phyloP scores from a whole-genome alignment of 1,140 invertebrate genomes.

The Saccostrea echinata region DNA sequence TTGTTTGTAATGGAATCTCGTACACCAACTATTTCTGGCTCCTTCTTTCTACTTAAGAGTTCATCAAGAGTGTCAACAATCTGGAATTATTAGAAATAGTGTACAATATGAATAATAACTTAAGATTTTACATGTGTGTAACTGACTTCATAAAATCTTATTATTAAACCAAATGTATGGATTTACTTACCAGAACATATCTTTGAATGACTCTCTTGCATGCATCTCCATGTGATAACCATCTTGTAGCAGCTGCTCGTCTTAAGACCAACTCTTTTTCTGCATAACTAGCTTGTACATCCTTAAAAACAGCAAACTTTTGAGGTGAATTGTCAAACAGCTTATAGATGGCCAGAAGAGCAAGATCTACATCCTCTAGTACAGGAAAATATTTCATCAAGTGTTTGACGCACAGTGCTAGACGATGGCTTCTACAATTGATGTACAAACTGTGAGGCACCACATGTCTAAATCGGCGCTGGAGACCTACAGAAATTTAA shows the following conservation, averaged over 20 bases:
- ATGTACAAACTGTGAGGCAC: slow-evolving; percentile 39
- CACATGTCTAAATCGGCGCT: slow-evolving; percentile 3
- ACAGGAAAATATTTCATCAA: slow-evolving; percentile 47
- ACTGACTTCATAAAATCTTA: too few species aligned
- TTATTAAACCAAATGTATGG: too few species aligned
- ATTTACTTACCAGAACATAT: background rate
- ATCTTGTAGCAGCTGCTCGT: slow-evolving; percentile 39
- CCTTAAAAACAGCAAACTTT: slow-evolving; percentile 43
- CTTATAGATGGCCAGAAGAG: slow-evolving; percentile 48
- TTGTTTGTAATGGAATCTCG: too few species aligned
- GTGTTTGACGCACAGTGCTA: slow-evolving; percentile 52
- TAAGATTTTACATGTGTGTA: too few species aligned
- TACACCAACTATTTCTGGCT: too few species aligned
- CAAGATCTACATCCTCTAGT: slow-evolving; percentile 47
- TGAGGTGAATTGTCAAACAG: slow-evolving; percentile 45
- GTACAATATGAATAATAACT: too few species aligned
- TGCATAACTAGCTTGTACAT: slow-evolving; percentile 47
- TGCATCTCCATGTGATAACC: slow-evolving; percentile 49
- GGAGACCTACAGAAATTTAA: slow-evolving; percentile 20
- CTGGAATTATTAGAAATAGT: too few species aligned
- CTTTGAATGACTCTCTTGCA: slow-evolving; percentile 25
- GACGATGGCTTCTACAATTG: slow-evolving; percentile 52
- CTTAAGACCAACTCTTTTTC: background rate
- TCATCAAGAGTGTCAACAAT: too few species aligned
- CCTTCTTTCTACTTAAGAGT: too few species aligned